A percentile compares a stretch with the other conserved stretches of the same genome.
Conservation (phyloP, 1,140 invertebrate genomes). For the Atta cephalotes region DNA sequence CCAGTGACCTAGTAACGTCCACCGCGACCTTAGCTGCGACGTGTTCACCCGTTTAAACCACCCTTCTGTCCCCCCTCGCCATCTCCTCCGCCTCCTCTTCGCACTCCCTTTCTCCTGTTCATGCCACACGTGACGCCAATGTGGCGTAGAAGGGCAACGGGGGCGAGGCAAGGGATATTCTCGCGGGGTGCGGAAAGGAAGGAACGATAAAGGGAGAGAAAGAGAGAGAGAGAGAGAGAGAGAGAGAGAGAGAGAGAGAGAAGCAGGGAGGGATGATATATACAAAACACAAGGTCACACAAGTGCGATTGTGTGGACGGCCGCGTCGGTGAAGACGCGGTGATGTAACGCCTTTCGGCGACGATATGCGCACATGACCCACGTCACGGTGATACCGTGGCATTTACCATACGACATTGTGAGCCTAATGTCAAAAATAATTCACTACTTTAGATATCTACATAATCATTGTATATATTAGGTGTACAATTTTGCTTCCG, state of each 20-base stretch:
- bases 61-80: slow-evolving; percentile 35
- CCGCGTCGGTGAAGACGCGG: slow-evolving; percentile 83
- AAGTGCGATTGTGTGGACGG: slow-evolving; percentile 81
- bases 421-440: background rate
- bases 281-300: slow-evolving; percentile 85
- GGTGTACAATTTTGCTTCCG: too few relatives aligned
- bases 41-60: slow-evolving; percentile 78
- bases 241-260: slow-evolving; percentile 23
- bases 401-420: slow-evolving; percentile 16
- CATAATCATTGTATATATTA: too few relatives aligned
- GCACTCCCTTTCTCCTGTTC: slow-evolving; percentile 55
- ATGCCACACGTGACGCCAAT: slow-evolving; percentile 55
- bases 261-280: slow-evolving; percentile 79
- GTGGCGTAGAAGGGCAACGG: background rate
- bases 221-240: slow-evolving; percentile 4
- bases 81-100: slow-evolving; percentile 38
- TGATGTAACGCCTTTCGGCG: slow-evolving; percentile 77
- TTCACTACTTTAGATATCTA: too few relatives aligned
- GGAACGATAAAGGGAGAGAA: slow-evolving; percentile 11
- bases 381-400: slow-evolving; percentile 72
- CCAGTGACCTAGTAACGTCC: slow-evolving; percentile 81
- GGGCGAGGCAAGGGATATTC: slow-evolving; percentile 42
- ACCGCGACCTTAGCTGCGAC: slow-evolving; percentile 80
- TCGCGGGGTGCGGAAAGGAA: slow-evolving; percentile 32
- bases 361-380: slow-evolving; percentile 74